These are phyloP conservation scores for Hirtodrosophila histrioides DNA, from an alignment of 2,888 invertebrate species.

Conservation along the genomic window DNA sequence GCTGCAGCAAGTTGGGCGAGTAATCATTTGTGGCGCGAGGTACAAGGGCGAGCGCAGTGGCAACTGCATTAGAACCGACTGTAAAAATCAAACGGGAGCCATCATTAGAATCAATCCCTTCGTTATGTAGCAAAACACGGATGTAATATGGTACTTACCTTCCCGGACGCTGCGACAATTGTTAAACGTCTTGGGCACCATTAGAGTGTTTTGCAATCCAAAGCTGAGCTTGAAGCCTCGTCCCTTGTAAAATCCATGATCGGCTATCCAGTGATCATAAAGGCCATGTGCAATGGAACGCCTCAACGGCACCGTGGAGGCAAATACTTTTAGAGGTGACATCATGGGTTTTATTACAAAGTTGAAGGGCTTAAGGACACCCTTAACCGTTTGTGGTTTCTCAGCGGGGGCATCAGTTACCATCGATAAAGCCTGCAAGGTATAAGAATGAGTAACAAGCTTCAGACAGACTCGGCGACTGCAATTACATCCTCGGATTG, in stretches of 20 bases:
- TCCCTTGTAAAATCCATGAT: conserved; percentile 87
- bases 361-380: conserved; percentile 26
- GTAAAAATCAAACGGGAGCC: not conserved
- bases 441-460: conserved; percentile 1
- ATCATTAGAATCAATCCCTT: too few species aligned
- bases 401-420: conserved; percentile 28
- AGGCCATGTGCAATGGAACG: conserved; percentile 75
- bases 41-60: conserved; percentile 62
- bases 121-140: too few species aligned
- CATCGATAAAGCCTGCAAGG: conserved; percentile 56
- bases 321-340: conserved; percentile 83
- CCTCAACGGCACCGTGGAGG: conserved; percentile 83
- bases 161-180: conserved; percentile 50
- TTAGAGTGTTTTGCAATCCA: conserved; percentile 87
- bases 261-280: conserved; percentile 84
- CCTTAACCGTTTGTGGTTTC: conserved; percentile 8
- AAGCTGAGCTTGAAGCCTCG: conserved; percentile 90
- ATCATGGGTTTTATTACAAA: conserved; percentile 84
- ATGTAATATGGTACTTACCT: conserved; percentile 25
- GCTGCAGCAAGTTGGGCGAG: conserved; percentile 74
- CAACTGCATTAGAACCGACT: conserved; percentile 39
- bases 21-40: conserved; percentile 75
- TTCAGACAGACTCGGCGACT: not conserved
- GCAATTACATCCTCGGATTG: conserved; percentile 62
- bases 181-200: conserved; percentile 85